Evolutionary conservation across 2,797 vertebrate species (phyloP).

Genomic region (Clarias laeviceps): DNA sequence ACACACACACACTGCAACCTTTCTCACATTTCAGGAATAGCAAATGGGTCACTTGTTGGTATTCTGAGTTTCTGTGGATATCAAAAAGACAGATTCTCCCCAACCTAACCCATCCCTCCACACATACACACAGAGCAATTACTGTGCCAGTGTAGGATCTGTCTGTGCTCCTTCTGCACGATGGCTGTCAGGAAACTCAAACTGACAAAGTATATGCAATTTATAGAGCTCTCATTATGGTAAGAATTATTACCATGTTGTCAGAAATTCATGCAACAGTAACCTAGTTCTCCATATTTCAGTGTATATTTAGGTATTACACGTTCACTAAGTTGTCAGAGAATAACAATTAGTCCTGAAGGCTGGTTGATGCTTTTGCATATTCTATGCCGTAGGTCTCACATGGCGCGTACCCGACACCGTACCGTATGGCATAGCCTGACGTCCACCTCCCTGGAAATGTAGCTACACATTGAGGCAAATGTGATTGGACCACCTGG

Average conservation of each 20-base stretch:
- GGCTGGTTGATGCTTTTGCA: no score
- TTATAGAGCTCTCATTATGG: not conserved
- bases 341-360: constrained; percentile 64
- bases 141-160: not conserved
- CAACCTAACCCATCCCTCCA: not conserved
- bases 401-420: no score
- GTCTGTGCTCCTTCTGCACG: not conserved
- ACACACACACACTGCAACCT: constrained; percentile 15
- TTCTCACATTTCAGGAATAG: constrained; percentile 4
- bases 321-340: constrained; percentile 49
- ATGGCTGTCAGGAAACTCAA: not conserved
- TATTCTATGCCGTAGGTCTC: no score
- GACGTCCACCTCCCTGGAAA: no score
- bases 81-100: not conserved
- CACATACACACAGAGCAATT: not conserved
- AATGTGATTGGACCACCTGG: no score
- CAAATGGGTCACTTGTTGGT: not conserved
- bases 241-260: not conserved
- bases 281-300: constrained; percentile 39
- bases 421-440: no score
- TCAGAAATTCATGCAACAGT: constrained; percentile 43
- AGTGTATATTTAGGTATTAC: constrained; percentile 22
- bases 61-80: not conserved
- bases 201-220: not conserved
- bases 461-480: no score